Base-by-base conservation (phyloP, 2,888 invertebrate species). In the Apamea epomidion region DNA sequence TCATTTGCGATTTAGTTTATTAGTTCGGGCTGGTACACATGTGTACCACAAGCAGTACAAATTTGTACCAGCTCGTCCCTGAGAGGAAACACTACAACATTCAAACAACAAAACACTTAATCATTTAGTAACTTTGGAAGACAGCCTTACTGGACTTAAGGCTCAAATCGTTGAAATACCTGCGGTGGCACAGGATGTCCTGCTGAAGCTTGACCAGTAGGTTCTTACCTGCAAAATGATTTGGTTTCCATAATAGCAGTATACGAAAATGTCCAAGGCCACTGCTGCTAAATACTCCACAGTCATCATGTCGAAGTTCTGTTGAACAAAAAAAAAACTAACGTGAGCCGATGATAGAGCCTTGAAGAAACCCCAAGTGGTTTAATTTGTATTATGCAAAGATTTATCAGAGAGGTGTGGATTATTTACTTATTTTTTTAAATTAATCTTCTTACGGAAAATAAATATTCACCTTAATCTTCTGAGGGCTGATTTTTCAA, bases 231-330 rank as follows among this genome's bases (percentile, higher is more conserved):
- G 97, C 74, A 94, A 87, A 72, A 95, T 96, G 3, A 97, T 95
- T 90, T 96, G 96, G 76, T 95, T 95, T 32, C 97, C 97, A 77
- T 93, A 96, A 82, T 95, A 96, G 83, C 97, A 97, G 82, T 96
- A 96, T 5, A 97, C 93, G 64, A 94, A 96, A 10, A 94, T 96
- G n/a, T 97, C 96, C 81, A 96, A 87, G 0, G 95, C 94, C 0
- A 96, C 96, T 2, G 97, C 97, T 5, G 87, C 94, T 42, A 96
- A 81, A 68, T 97, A 97, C 84, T 97, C 96, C 74, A 95, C 94
- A 0, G 96, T 96, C 5, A 94, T 90, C 94, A 94, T 95, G 80
- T 96, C 94, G 83, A 96, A 95, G 83, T 95, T 95, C 97, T 96
- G 90, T 37, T 92, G 78, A 68, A 69, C 29, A 72, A 62, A 12